Conservation (phyloP, 2,113 vertebrate genomes). For the Protomyctophum bolini region DNA sequence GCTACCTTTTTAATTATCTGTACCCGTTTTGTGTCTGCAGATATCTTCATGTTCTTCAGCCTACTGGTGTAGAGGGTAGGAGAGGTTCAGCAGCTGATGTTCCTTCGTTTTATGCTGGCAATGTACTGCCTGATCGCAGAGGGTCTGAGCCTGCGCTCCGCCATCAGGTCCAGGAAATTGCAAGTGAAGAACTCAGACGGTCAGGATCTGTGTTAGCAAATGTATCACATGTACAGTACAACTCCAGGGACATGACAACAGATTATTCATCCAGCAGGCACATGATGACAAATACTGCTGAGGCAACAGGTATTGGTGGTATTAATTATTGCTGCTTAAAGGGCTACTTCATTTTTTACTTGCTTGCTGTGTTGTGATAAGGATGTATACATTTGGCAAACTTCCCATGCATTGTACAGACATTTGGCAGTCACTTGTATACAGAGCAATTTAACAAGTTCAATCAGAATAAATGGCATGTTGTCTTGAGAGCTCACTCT, state of each 20-base stretch:
- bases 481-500: no score
- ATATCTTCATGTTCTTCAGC: slow-evolving; percentile 74
- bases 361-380: neutral
- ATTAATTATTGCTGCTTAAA: neutral
- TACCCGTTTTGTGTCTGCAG: slow-evolving; percentile 51
- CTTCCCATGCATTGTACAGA: neutral
- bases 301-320: slow-evolving; percentile 14
- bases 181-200: slow-evolving; percentile 17
- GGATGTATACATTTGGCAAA: neutral
- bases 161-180: slow-evolving; percentile 2
- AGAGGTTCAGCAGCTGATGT: slow-evolving; percentile 40
- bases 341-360: neutral
- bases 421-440: no score
- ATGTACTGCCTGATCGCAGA: slow-evolving; percentile 22
- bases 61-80: slow-evolving; percentile 3
- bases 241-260: slow-evolving; percentile 14
- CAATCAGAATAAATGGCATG: no score
- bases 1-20: neutral
- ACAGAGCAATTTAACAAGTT: no score
- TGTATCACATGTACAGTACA: neutral
- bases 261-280: slow-evolving; percentile 16
- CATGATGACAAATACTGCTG: slow-evolving; percentile 29
- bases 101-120: slow-evolving; percentile 33
- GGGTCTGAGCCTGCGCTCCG: slow-evolving; percentile 67
- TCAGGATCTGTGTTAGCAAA: slow-evolving; percentile 15